A percentile compares a stretch with the other conserved stretches of the same genome.
Evolutionary conservation across 2,113 vertebrate genomes (phyloP).

Genomic region (Thunnus thynnus): DNA sequence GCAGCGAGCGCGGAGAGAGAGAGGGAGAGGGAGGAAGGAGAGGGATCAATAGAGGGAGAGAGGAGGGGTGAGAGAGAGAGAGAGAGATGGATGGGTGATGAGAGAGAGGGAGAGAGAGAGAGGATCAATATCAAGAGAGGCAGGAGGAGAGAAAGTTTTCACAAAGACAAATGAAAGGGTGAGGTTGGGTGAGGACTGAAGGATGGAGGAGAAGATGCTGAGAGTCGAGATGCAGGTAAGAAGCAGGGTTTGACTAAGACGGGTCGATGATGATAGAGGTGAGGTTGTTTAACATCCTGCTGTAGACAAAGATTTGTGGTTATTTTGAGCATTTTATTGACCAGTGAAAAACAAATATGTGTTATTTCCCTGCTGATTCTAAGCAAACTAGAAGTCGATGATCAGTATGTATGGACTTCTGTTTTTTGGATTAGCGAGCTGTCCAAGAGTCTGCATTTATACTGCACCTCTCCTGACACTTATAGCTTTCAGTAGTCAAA

Average conservation of each 20-base stretch:
- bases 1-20: conserved; percentile 77
- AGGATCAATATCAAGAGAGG: conserved; percentile 71
- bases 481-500: neutral
- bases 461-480: neutral
- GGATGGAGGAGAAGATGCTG: conserved; percentile 33
- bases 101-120: conserved; percentile 23
- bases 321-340: neutral
- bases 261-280: conserved; percentile 8
- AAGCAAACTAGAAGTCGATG: neutral
- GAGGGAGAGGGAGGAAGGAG: conserved; percentile 79
- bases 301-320: conserved; percentile 3
- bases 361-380: no score
- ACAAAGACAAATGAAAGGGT: conserved; percentile 50
- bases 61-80: conserved; percentile 75
- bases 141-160: conserved; percentile 70
- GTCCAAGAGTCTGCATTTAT: no score
- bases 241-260: conserved; percentile 24
- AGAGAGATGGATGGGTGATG: conserved; percentile 45
- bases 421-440: no score
- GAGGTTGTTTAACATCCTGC: conserved; percentile 14
- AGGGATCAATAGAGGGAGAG: conserved; percentile 66
- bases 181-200: conserved; percentile 29
- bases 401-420: no score
- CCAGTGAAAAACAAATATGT: neutral
- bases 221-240: conserved; percentile 19